These are phyloP conservation scores for Cheilosia vernalis DNA, from an alignment of 2,888 invertebrate genomes.

Conservation along the genomic window DNA sequence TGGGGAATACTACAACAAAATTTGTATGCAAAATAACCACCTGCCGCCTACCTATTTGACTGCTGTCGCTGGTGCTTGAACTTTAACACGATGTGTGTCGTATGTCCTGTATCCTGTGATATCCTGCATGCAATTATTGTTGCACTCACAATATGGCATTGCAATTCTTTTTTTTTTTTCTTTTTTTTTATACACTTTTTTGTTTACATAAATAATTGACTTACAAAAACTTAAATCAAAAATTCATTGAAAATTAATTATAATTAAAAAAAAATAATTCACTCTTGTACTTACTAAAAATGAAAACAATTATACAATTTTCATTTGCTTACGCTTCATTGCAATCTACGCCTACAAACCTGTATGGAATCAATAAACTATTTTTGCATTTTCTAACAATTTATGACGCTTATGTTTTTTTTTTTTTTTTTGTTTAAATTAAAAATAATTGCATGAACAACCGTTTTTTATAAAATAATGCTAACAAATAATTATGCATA, in stretches of 20 bases:
- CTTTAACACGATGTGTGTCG: conserved; percentile 42
- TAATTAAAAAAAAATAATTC: conserved; percentile 3
- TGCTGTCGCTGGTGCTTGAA: conserved; percentile 58
- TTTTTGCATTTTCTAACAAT: conserved; percentile 10
- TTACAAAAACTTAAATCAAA: conserved; percentile 36
- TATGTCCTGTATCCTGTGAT: conserved; percentile 45
- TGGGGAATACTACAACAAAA: conserved; percentile 35
- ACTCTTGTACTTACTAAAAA: background rate
- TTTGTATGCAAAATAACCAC: conserved; percentile 48
- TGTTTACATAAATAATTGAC: conserved; percentile 47
- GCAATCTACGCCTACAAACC: background rate
- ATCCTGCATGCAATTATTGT: conserved; percentile 62
- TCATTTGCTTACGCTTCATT: conserved; percentile 42
- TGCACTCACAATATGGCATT: conserved; percentile 53
- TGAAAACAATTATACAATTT: conserved; percentile 2
- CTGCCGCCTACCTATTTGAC: conserved; percentile 43
- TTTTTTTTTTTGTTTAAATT: background rate
- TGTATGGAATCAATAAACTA: conserved; percentile 1
- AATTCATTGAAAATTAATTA: conserved; percentile 31
- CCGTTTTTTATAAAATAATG: conserved; percentile 18
- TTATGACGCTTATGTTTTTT: conserved; percentile 33
- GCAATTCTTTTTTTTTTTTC: conserved; percentile 32
- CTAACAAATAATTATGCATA: conserved; percentile 19
- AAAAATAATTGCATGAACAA: conserved; percentile 33
- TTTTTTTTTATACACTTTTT: conserved; percentile 3